These are phyloP conservation scores for Miichthys miiuy DNA, from an alignment of 2,797 vertebrate species.

Conservation along the genomic window DNA sequence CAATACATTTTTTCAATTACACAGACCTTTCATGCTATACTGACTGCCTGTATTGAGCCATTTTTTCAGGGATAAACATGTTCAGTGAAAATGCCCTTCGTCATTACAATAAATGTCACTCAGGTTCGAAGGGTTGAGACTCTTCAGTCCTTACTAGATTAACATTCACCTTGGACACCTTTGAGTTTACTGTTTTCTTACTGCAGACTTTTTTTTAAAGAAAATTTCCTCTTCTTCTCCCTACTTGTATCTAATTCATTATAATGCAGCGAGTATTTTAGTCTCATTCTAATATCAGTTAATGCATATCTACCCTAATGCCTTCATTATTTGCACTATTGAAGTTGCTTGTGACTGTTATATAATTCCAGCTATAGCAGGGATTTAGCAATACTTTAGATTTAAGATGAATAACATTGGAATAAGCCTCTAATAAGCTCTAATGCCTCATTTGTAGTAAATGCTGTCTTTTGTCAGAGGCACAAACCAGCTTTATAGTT, in stretches of 20 bases:
- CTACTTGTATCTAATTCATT: neutral
- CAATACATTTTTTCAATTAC: neutral
- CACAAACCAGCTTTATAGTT: neutral
- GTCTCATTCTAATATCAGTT: neutral
- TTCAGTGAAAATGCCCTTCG: neutral
- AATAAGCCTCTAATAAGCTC: slow-evolving; percentile 8
- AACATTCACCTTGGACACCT: neutral
- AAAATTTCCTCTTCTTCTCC: too few relatives aligned
- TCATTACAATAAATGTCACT: slow-evolving; percentile 4
- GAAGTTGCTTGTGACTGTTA: slow-evolving; percentile 2
- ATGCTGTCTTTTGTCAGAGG: slow-evolving; percentile 3
- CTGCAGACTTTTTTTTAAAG: neutral
- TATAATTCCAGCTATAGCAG: neutral
- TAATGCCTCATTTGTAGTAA: slow-evolving; percentile 4
- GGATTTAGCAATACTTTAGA: slow-evolving; percentile 8
- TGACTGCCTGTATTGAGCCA: neutral
- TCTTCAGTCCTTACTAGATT: neutral
- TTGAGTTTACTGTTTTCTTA: neutral
- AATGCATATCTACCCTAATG: neutral
- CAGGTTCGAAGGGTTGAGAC: neutral
- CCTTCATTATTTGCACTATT: slow-evolving; percentile 4
- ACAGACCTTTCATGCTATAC: neutral
- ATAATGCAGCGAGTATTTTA: neutral
- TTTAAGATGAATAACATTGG: slow-evolving; percentile 24
- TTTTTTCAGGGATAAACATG: neutral